A percentile compares a stretch with the other conserved stretches of the same genome.
Conservation (phyloP, 2,797 vertebrate species). For the Catharus ustulatus region DNA sequence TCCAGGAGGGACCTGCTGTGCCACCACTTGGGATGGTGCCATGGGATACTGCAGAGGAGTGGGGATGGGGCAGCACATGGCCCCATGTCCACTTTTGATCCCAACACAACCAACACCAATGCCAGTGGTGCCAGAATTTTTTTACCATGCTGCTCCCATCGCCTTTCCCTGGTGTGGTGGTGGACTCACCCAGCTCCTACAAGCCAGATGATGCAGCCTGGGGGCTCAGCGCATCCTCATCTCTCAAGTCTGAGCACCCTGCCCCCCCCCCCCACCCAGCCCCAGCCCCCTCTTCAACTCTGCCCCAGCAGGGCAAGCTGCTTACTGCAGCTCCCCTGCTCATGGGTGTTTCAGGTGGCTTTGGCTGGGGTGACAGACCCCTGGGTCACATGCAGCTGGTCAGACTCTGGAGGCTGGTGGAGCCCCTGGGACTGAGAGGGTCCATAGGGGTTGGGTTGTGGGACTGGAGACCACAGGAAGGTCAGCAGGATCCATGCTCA, state of each 20-base stretch:
- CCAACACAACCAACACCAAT: background rate
- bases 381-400: background rate
- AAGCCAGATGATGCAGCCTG: background rate
- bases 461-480: background rate
- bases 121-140: background rate
- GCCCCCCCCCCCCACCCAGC: no score
- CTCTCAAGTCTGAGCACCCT: background rate
- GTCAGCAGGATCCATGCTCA: background rate
- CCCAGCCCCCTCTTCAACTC: background rate
- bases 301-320: background rate
- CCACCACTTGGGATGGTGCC: background rate
- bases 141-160: background rate
- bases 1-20: background rate
- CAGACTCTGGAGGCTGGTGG: background rate
- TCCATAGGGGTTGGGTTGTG: background rate
- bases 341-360: background rate
- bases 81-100: background rate
- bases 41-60: background rate
- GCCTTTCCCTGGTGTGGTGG: background rate
- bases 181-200: background rate
- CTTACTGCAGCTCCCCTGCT: background rate
- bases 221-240: background rate
- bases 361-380: background rate
- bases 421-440: background rate
- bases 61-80: accelerated